Conservation (phyloP, 2,113 vertebrate genomes). For the Aptenodytes forsteri region DNA sequence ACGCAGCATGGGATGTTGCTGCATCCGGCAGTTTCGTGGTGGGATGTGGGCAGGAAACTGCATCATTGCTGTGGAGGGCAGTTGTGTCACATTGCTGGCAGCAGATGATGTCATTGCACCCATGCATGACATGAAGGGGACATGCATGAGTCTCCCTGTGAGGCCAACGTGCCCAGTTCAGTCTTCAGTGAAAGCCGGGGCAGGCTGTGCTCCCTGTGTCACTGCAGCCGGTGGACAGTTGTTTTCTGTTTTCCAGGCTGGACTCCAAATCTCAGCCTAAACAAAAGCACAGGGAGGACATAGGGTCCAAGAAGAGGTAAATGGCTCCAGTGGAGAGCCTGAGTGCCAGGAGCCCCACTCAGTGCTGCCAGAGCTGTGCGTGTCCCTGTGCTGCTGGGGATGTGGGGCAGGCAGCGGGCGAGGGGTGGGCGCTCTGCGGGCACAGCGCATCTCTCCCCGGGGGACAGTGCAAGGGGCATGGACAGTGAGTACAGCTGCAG, state of each 20-base stretch:
- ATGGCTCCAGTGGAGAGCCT: conserved; percentile 32
- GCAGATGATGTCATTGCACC: neutral
- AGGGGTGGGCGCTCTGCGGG: neutral
- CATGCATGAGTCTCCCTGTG: neutral
- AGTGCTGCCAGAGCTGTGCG: fast-evolving
- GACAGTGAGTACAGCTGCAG: fast-evolving
- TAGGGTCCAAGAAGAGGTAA: conserved; percentile 85
- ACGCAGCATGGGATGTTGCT: neutral
- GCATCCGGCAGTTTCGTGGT: neutral
- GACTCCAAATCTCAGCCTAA: conserved; percentile 81
- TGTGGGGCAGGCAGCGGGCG: neutral
- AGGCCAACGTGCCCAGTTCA: neutral
- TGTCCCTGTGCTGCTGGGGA: neutral
- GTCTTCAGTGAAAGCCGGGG: neutral
- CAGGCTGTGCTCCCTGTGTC: neutral
- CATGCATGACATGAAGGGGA: neutral
- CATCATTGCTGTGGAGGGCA: neutral
- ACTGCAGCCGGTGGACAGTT: neutral
- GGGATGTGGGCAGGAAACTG: neutral
- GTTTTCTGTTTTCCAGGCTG: conserved; percentile 88
- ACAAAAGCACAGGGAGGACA: conserved; percentile 79
- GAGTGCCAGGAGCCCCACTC: neutral
- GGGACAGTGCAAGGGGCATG: neutral
- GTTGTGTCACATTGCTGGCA: neutral
- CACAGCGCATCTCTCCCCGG: neutral